These are phyloP conservation scores for Parapristionchus giblindavisi DNA, from an alignment of 2,888 invertebrate species.

Conservation along the genomic window DNA sequence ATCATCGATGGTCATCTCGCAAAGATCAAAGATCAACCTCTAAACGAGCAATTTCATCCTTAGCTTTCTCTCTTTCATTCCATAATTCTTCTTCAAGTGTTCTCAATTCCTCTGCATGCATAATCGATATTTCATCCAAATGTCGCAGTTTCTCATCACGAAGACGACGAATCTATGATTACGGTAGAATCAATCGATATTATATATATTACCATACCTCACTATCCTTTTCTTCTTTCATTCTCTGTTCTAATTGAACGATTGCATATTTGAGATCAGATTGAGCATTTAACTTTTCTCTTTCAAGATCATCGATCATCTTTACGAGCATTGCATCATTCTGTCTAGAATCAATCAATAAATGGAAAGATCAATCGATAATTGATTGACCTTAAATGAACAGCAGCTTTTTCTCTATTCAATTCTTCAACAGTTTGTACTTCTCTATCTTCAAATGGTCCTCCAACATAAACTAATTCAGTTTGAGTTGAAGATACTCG, in stretches of 20 bases:
- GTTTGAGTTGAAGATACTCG: slow-evolving; percentile 52
- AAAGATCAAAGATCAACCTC: slow-evolving; percentile 13
- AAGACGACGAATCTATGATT: slow-evolving; percentile 1
- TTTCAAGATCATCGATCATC: slow-evolving; percentile 57
- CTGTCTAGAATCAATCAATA: slow-evolving; percentile 15
- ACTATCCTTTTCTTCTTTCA: slow-evolving; percentile 57
- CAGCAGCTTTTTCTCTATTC: slow-evolving; percentile 46
- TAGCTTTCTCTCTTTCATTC: slow-evolving; percentile 17
- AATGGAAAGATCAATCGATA: neutral
- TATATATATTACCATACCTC: slow-evolving; percentile 40
- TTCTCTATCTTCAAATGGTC: slow-evolving; percentile 39
- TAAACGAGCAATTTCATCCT: slow-evolving; percentile 14
- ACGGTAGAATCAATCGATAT: slow-evolving; percentile 10
- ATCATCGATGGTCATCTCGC: neutral
- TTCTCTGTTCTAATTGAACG: slow-evolving; percentile 60
- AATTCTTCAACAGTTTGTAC: slow-evolving; percentile 58
- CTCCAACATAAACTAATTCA: slow-evolving; percentile 40
- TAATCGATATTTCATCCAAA: slow-evolving; percentile 34
- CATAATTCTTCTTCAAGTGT: slow-evolving; percentile 48
- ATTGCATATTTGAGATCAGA: slow-evolving; percentile 61
- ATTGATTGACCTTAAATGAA: neutral
- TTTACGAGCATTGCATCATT: slow-evolving; percentile 56
- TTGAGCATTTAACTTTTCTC: slow-evolving; percentile 60
- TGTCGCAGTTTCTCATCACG: slow-evolving; percentile 39
- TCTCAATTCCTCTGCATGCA: slow-evolving; percentile 35